Evolutionary conservation across 1,140 invertebrate genomes (phyloP).

Genomic region (Wasmannia auropunctata): DNA sequence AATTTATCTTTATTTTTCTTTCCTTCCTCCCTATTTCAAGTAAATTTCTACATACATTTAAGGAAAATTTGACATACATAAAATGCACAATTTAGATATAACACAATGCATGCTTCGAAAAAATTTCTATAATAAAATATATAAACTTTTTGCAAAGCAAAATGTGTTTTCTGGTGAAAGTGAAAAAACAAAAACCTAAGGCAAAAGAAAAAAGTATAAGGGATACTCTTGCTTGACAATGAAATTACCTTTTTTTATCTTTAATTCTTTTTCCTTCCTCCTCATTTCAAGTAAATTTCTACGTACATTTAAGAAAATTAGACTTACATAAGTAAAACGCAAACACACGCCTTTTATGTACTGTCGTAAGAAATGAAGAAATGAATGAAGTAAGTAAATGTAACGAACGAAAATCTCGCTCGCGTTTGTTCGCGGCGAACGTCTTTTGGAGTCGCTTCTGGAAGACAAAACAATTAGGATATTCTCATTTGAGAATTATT

Average conservation of each 20-base stretch:
- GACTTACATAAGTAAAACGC: background rate
- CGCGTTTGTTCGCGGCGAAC: background rate
- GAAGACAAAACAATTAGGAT: background rate
- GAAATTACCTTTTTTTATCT: background rate
- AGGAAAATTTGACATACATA: too few species aligned
- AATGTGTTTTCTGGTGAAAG: background rate
- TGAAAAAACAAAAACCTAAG: background rate
- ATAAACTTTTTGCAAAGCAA: too few species aligned
- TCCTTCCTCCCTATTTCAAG: background rate
- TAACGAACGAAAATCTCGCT: background rate
- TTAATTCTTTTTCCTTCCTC: background rate
- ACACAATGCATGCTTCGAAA: too few species aligned
- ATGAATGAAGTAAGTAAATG: background rate
- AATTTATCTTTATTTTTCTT: background rate
- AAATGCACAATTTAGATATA: too few species aligned
- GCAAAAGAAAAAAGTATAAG: background rate
- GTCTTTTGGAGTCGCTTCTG: background rate
- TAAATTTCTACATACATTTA: background rate
- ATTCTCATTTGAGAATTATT: background rate
- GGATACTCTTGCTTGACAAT: background rate
- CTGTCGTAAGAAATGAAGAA: background rate
- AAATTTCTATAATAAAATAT: too few species aligned
- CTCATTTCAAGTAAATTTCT: background rate
- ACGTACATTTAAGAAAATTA: background rate
- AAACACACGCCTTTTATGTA: background rate